Percentiles rank a stretch among this genome's conserved stretches.
Conservation (phyloP, 2,888 invertebrate genomes). For the Augochlorella aurata region DNA sequence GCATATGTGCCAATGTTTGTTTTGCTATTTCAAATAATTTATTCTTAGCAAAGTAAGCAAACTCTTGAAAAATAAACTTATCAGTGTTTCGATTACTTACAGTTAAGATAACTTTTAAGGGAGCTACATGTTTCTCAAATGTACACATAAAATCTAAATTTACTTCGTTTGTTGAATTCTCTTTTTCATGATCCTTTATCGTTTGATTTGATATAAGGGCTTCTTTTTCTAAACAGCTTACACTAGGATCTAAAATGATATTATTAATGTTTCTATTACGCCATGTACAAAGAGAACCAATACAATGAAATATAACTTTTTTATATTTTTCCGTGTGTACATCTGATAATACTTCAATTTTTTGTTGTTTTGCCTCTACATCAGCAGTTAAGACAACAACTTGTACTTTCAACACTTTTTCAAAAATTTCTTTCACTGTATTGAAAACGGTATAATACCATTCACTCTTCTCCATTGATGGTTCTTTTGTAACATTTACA, state of each 20-base stretch:
- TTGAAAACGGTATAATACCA: conserved; percentile 76
- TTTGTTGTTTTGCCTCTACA: conserved; percentile 76
- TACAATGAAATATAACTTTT: conserved; percentile 73
- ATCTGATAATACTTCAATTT: conserved; percentile 76
- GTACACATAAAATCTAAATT: conserved; percentile 76
- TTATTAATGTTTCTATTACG: conserved; percentile 73
- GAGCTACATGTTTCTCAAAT: conserved; percentile 70
- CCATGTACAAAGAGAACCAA: conserved; percentile 78
- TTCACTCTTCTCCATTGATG: conserved; percentile 59
- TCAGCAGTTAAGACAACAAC: conserved; percentile 64
- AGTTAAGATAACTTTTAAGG: conserved; percentile 72
- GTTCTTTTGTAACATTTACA: conserved; percentile 62
- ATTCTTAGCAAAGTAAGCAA: conserved; percentile 69
- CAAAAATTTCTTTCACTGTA: conserved; percentile 75
- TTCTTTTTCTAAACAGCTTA: conserved; percentile 78
- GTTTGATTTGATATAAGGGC: conserved; percentile 76
- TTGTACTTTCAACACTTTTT: conserved; percentile 76
- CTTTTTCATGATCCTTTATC: conserved; percentile 58
- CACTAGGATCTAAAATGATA: conserved; percentile 63
- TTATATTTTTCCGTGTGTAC: conserved; percentile 76
- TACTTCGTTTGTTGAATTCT: conserved; percentile 52
- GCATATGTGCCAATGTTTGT: conserved; percentile 71
- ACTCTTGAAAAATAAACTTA: conserved; percentile 74
- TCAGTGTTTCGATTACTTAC: conserved; percentile 69
- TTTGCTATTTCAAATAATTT: conserved; percentile 72